A percentile compares a stretch with the other conserved stretches of the same genome.
These are phyloP conservation scores for Battus philenor DNA, from an alignment of 1,140 invertebrate species.

Conservation along the genomic window DNA sequence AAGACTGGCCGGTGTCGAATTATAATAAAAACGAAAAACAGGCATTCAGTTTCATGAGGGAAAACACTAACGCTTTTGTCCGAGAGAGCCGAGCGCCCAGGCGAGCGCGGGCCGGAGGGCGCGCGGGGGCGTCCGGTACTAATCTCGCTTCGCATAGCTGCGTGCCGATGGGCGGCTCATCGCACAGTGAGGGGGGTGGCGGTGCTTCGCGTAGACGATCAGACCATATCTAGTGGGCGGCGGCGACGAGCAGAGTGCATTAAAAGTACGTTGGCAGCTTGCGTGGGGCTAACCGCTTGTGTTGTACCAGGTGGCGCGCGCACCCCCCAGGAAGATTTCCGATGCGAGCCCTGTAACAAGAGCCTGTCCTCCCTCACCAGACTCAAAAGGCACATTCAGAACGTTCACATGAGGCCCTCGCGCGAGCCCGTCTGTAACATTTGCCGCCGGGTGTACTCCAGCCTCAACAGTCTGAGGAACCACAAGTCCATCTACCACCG, in stretches of 20 bases:
- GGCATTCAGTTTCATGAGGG: conserved; percentile 54
- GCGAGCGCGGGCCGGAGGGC: conserved; percentile 22
- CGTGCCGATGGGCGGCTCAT: conserved; percentile 62
- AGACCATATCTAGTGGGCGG: conserved; percentile 35
- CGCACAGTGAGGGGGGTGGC: conserved; percentile 63
- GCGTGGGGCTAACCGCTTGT: conserved; percentile 72
- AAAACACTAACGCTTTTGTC: conserved; percentile 61
- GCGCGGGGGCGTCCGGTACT: conserved; percentile 59
- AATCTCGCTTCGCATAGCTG: conserved; percentile 61
- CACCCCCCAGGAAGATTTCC: conserved; percentile 84
- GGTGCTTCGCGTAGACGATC: conserved; percentile 49
- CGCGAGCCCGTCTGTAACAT: conserved; percentile 91
- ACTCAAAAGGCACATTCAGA: conserved; percentile 90
- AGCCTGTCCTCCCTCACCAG: conserved; percentile 88
- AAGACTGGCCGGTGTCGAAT: conserved; percentile 56
- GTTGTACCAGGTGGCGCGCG: conserved; percentile 75
- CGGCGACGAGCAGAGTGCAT: conserved; percentile 70
- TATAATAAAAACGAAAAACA: conserved; percentile 53
- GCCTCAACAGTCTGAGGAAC: conserved; percentile 89
- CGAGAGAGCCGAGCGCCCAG: conserved; percentile 48
- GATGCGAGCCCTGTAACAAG: conserved; percentile 92
- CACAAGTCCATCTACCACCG: conserved; percentile 93
- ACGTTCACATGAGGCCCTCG: conserved; percentile 89
- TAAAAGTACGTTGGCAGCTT: conserved; percentile 73
- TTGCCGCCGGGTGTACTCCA: conserved; percentile 91